These are phyloP conservation scores for Diorhabda carinulata DNA, from an alignment of 1,140 invertebrate species.

Conservation along the genomic window DNA sequence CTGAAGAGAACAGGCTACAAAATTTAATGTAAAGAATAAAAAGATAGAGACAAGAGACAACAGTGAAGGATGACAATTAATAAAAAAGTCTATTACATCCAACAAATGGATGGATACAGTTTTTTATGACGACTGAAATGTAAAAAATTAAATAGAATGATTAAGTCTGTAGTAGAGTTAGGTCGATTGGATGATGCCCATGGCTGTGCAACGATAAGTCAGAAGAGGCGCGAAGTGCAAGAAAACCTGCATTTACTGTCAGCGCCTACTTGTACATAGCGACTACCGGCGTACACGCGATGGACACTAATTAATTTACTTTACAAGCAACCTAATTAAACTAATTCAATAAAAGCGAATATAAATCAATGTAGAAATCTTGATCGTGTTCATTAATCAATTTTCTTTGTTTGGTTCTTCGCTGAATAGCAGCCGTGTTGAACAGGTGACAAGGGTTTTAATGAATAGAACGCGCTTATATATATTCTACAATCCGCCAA, in stretches of 20 bases:
- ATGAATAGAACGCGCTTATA: not conserved
- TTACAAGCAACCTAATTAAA: slow-evolving; percentile 39
- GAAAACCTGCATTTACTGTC: slow-evolving; percentile 22
- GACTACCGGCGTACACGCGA: slow-evolving; percentile 33
- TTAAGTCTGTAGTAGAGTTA: no score
- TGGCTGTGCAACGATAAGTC: slow-evolving; percentile 1
- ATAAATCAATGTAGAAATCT: slow-evolving; percentile 28
- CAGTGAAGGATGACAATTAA: no score
- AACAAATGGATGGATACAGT: no score
- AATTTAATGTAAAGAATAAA: no score
- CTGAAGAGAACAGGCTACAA: no score
- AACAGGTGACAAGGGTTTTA: not conserved
- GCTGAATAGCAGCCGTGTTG: not conserved
- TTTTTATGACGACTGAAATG: no score
- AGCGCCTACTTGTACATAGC: slow-evolving; percentile 21
- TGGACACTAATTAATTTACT: slow-evolving; percentile 38
- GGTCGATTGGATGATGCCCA: not conserved
- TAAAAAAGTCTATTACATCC: no score
- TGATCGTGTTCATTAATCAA: slow-evolving; percentile 29
- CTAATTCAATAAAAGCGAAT: slow-evolving; percentile 34
- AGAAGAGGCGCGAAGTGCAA: not conserved
- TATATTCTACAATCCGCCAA: no score
- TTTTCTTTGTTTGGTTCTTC: slow-evolving; percentile 17
- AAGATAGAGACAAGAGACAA: no score
- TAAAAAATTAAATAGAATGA: no score